Percentiles rank a stretch among this genome's conserved stretches.
phyloP scores from a whole-genome alignment of 2,797 vertebrate genomes.

The Phyllotis vaccarum region DNA sequence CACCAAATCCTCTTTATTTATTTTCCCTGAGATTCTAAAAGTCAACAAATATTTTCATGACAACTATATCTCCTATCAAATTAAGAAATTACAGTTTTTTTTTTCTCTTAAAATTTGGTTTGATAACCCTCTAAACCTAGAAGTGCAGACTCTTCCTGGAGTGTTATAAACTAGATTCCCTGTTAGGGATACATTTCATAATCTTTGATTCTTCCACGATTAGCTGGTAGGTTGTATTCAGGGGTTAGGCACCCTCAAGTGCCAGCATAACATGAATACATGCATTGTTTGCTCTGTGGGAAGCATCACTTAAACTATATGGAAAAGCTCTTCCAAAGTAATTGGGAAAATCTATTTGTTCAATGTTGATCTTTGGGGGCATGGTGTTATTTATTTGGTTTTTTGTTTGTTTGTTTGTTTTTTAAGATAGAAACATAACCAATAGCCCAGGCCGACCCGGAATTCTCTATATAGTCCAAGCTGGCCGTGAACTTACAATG shows the following conservation, averaged over 20 bases:
- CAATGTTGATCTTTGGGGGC: neutral
- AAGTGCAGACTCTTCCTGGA: neutral
- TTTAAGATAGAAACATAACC: neutral
- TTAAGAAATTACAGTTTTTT: conserved; percentile 39
- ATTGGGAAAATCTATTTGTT: neutral
- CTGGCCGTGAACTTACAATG: neutral
- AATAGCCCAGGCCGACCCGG: no score
- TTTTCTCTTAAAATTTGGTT: neutral
- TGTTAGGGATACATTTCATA: conserved; percentile 6
- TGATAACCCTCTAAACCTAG: neutral
- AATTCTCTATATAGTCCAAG: neutral
- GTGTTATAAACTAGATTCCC: neutral
- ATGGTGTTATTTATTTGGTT: neutral
- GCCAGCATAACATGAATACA: neutral
- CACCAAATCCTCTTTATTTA: conserved; percentile 54
- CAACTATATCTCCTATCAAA: conserved; percentile 37
- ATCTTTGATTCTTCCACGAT: neutral
- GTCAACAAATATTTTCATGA: conserved; percentile 54
- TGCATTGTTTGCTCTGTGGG: conserved; percentile 26
- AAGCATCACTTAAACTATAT: neutral
- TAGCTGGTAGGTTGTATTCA: neutral
- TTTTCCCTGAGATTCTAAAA: conserved; percentile 53
- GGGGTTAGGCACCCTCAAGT: neutral
- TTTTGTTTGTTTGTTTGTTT: neutral
- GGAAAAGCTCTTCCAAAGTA: neutral